Evolutionary conservation across 2,797 vertebrate genomes (phyloP).

Genomic region (Pseudochirops cupreus): DNA sequence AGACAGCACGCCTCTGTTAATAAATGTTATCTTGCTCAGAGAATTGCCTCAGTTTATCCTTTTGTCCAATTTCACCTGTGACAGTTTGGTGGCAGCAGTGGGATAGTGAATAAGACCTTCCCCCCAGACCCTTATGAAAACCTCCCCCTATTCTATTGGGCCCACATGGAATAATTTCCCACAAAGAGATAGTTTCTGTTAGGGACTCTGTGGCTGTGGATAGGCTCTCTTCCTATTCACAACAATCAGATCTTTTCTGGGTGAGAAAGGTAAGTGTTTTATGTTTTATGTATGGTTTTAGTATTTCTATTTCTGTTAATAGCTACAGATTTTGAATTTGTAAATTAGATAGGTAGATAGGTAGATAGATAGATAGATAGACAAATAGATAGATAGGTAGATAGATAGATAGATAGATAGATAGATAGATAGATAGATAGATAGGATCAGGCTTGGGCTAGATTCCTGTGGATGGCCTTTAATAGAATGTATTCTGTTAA

Average conservation of each 20-base stretch:
- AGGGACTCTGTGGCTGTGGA: background rate
- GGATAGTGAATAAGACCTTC: background rate
- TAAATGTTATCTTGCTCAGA: background rate
- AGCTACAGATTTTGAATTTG: background rate
- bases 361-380: no score
- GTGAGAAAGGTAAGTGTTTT: background rate
- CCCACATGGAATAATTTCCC: background rate
- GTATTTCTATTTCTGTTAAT: background rate
- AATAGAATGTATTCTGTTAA: no score
- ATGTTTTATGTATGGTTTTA: background rate
- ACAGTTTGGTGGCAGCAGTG: background rate
- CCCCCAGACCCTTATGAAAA: background rate
- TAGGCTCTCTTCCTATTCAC: background rate
- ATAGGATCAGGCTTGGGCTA: no score
- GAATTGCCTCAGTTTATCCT: background rate
- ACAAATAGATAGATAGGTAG: no score
- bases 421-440: no score
- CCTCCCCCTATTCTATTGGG: background rate
- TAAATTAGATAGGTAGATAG: background rate
- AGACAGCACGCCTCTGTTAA: background rate
- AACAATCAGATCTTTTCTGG: background rate
- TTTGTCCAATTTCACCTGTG: background rate
- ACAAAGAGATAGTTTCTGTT: background rate
- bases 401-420: no score
- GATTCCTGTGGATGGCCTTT: no score